Evolutionary conservation across 1,140 invertebrate species (phyloP).

Genomic region (Sarcophaga bullata): DNA sequence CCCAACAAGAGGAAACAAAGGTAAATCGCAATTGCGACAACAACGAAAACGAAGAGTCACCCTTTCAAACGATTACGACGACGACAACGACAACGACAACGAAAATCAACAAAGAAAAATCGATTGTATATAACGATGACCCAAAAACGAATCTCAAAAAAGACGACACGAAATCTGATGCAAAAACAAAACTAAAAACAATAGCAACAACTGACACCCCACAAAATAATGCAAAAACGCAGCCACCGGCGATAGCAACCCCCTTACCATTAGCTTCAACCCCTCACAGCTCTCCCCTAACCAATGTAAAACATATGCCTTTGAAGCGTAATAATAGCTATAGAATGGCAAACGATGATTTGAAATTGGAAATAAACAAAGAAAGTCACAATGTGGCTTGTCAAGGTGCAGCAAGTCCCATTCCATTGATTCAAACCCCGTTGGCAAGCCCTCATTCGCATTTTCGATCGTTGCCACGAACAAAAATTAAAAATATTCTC

Average conservation of each 20-base stretch:
- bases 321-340: slow-evolving; percentile 88
- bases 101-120: slow-evolving; percentile 30
- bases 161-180: slow-evolving; percentile 33
- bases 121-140: slow-evolving; percentile 34
- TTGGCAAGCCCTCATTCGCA: not conserved
- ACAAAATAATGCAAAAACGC: slow-evolving; percentile 28
- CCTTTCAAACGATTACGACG: slow-evolving; percentile 7
- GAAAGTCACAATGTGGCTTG: slow-evolving; percentile 50
- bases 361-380: slow-evolving; percentile 62
- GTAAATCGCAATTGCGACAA: slow-evolving; percentile 46
- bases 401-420: slow-evolving; percentile 22
- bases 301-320: slow-evolving; percentile 44
- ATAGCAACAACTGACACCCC: slow-evolving; percentile 28
- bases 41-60: not conserved
- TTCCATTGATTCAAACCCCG: not conserved
- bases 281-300: not conserved
- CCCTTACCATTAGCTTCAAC: not conserved
- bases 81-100: slow-evolving; percentile 38
- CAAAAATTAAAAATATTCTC: slow-evolving; percentile 17
- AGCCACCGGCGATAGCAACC: not conserved
- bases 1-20: slow-evolving; percentile 57
- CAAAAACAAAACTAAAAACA: slow-evolving; percentile 39
- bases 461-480: slow-evolving; percentile 13
- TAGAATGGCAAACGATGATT: slow-evolving; percentile 77
- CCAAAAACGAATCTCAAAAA: slow-evolving; percentile 42